Evolutionary conservation across 2,888 invertebrate genomes (phyloP), one percentile per base, ranked within the genome.

Genomic region (Heliconius charithonia): DNA sequence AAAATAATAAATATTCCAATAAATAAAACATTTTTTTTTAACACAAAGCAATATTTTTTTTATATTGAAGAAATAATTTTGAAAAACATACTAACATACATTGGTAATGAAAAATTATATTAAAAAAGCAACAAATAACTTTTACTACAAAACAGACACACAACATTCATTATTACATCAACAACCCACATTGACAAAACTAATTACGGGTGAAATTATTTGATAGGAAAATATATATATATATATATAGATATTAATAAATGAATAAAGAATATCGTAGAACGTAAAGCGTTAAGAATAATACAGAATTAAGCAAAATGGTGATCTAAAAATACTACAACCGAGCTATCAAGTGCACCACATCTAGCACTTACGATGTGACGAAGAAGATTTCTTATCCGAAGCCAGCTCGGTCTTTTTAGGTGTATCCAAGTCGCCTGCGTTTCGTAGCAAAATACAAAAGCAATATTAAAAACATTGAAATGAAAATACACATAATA

Each of bases 371-470:
- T 95, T 95, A 95, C 95, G 94, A 91, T 94, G 93, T 85, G 94
- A 92, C 86, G 91, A 88, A 86, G 92, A 88, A 84, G 92, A 86
- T 90, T 94, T 95, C 93, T 94, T 94, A 86, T 95, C 95, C 87
- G 93, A 87, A 90, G 93, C 90, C 91, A 91, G 91, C 90, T 94
- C 95, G 89, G 87, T 86, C 91, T 93, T 94, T 95, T 95, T 93
- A 92, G 93, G 91, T 87, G 94, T 91, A 87, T 95, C 92, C 95
- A 94, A 93, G 93, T 95, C 91, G 93, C 95, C 94, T 95, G 94
- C 88, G 86, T 85, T 89, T 89, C 88, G 90, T 91, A 87, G 90
- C 90, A 92, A 93, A 93, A 94, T 91, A 94, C 93, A 95, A 94
- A 94, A 94, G 93, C 93, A 92, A 88, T 90, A 94, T 95, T 94